Conservation (phyloP, 2,113 vertebrate genomes). For the Tragelaphus imberbis region DNA sequence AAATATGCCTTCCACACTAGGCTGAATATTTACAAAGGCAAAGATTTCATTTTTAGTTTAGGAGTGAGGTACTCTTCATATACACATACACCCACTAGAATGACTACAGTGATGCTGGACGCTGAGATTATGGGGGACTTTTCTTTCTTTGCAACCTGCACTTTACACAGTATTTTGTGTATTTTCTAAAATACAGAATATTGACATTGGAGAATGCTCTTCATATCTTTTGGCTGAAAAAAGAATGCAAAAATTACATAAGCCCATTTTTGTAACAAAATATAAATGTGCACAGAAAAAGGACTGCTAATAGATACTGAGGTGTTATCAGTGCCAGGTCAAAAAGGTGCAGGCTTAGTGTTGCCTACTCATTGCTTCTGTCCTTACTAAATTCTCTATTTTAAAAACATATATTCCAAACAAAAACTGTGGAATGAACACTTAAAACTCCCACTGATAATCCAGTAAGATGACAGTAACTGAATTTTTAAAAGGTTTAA, state of each 20-base stretch:
- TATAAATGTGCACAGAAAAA: neutral
- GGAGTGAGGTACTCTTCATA: neutral
- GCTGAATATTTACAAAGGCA: neutral
- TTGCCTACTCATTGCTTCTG: neutral
- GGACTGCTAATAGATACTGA: neutral
- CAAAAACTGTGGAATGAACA: neutral
- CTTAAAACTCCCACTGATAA: neutral
- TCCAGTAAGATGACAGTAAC: neutral
- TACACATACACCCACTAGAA: neutral
- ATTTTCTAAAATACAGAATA: neutral
- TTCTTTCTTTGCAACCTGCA: neutral
- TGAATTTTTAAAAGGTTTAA: neutral
- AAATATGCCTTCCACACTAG: neutral
- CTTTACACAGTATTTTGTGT: neutral
- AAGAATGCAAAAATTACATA: neutral
- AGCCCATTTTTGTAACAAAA: neutral
- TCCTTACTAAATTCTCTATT: neutral
- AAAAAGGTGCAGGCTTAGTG: neutral
- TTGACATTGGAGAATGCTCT: neutral
- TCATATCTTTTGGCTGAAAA: neutral
- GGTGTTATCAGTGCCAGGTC: neutral
- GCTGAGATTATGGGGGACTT: neutral
- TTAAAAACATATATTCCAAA: neutral
- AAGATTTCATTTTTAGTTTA: neutral
- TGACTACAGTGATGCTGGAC: neutral